Percentiles rank a stretch among this genome's conserved stretches.
These are phyloP conservation scores for Sisor rabdophorus DNA, from an alignment of 2,113 vertebrate species.

Conservation along the genomic window DNA sequence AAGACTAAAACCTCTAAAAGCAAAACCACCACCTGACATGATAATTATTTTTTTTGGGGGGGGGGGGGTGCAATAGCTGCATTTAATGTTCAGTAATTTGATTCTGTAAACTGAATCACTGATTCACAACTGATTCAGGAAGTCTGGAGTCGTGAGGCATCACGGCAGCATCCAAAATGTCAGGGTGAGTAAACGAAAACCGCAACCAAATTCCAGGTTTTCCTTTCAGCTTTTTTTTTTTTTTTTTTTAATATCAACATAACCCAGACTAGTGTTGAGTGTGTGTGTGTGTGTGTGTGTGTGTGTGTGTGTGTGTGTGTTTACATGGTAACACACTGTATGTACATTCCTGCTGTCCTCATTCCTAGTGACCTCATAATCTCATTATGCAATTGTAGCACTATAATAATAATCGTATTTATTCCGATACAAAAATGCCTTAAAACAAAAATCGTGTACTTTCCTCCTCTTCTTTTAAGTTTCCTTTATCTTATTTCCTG, in stretches of 20 bases:
- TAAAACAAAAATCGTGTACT: not conserved
- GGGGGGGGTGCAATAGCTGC: too few relatives aligned
- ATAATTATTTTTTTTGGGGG: too few relatives aligned
- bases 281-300: too few relatives aligned
- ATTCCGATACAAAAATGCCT: not conserved
- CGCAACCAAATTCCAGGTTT: not conserved
- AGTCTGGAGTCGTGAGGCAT: not conserved
- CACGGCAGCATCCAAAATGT: not conserved
- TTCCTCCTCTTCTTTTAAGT: not conserved
- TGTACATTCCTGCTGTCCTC: not conserved
- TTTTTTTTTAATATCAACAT: not conserved
- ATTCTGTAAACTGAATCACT: not conserved
- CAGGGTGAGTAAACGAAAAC: not conserved
- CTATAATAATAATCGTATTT: not conserved
- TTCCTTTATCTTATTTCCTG: not conserved
- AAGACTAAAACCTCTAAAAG: conserved; percentile 56
- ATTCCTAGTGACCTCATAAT: not conserved
- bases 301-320: not conserved
- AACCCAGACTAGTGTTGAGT: not conserved
- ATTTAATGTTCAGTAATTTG: not conserved
- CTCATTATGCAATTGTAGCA: not conserved
- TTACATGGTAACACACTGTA: not conserved
- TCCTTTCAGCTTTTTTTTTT: not conserved
- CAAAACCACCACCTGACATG: not conserved
- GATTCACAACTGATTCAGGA: not conserved